phyloP scores from a whole-genome alignment of 2,113 vertebrate species.

The Carettochelys insculpta region DNA sequence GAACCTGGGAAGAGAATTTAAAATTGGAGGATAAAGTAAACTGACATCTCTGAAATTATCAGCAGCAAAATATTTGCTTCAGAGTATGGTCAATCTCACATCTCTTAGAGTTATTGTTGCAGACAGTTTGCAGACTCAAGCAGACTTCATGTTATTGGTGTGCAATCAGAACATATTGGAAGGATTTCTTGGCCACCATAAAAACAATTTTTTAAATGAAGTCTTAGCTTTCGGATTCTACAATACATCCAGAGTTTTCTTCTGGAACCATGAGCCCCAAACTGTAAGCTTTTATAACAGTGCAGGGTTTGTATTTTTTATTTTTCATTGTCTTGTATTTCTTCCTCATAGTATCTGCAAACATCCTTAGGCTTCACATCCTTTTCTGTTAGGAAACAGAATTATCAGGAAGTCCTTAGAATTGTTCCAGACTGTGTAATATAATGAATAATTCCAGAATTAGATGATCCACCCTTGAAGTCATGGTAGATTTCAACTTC shows the following conservation, averaged over 20 bases:
- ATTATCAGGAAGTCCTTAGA: not conserved
- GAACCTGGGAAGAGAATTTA: not conserved
- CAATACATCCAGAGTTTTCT: not conserved
- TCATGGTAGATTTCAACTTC: not conserved
- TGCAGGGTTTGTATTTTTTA: not conserved
- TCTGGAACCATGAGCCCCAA: not conserved
- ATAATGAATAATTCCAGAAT: not conserved
- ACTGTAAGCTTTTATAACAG: not conserved
- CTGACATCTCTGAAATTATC: not conserved
- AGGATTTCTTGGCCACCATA: not conserved
- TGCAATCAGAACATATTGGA: not conserved
- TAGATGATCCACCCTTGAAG: not conserved
- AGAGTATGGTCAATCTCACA: not conserved
- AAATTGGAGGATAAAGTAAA: not conserved
- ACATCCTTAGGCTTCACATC: not conserved
- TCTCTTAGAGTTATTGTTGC: not conserved
- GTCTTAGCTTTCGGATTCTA: not conserved
- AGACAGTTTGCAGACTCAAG: not conserved
- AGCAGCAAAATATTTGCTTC: not conserved
- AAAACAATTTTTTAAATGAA: not conserved
- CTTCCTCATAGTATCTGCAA: not conserved
- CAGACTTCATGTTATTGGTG: not conserved
- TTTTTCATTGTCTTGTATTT: not conserved
- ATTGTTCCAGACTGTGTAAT: not conserved
- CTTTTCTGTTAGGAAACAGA: not conserved